Conservation (phyloP, 2,888 invertebrate genomes). For the Scrobipalpa atriplicella region DNA sequence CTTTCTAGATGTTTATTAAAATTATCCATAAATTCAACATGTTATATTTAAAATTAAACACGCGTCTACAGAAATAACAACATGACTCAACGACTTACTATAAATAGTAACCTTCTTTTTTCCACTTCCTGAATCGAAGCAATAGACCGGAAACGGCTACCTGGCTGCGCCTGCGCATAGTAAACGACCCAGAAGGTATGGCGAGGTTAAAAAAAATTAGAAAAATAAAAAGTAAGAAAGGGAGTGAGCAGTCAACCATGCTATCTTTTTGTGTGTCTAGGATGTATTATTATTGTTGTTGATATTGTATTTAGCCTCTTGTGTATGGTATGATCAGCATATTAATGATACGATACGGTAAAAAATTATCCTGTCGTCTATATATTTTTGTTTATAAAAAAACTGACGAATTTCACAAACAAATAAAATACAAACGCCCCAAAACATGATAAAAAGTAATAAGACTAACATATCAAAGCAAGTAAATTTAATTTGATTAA, state of each 20-base stretch:
- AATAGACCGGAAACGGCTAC: conserved; percentile 56
- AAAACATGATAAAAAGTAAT: no score
- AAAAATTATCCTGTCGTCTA: no score
- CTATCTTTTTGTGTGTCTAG: not conserved
- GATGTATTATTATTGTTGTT: not conserved
- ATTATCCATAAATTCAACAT: no score
- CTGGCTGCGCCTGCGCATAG: conserved; percentile 54
- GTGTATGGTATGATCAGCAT: no score
- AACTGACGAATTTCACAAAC: no score
- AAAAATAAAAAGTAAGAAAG: not conserved
- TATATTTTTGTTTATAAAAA: no score
- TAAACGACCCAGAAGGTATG: conserved; percentile 35
- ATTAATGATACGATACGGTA: no score
- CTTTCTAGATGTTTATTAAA: no score
- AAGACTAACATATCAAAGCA: no score
- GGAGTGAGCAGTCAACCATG: conserved; percentile 8
- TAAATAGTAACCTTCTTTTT: conserved; percentile 9
- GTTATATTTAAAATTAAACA: not conserved
- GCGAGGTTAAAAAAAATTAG: not conserved
- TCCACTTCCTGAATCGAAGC: conserved; percentile 30
- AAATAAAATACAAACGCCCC: no score
- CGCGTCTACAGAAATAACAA: not conserved
- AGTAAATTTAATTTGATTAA: no score
- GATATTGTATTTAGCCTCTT: not conserved
- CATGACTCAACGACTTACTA: not conserved